These are phyloP conservation scores for Phalangium opilio DNA, from an alignment of 2,888 invertebrate species.

Conservation along the genomic window DNA sequence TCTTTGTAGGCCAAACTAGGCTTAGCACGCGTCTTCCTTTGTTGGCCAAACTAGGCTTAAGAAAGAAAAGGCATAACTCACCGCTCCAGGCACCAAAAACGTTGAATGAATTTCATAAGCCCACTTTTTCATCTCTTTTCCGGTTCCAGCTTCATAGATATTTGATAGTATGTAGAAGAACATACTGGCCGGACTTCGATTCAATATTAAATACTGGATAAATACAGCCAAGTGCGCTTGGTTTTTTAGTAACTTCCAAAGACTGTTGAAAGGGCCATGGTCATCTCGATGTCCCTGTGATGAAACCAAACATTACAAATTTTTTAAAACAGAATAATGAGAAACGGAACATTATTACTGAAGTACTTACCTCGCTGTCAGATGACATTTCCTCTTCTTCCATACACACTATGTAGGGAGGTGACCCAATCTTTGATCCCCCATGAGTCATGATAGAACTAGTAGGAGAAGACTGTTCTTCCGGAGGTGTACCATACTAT, in stretches of 20 bases:
- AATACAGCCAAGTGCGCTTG: conserved; percentile 87
- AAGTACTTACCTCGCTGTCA: conserved; percentile 59
- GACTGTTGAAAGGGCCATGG: conserved; percentile 74
- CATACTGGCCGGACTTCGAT: conserved; percentile 62
- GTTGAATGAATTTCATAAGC: conserved; percentile 97
- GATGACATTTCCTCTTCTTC: conserved; percentile 79
- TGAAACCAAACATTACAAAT: too few species aligned
- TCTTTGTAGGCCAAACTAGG: too few species aligned
- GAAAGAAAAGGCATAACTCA: conserved; percentile 34
- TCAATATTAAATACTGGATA: conserved; percentile 73
- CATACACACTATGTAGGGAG: conserved; percentile 62
- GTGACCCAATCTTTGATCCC: too few species aligned
- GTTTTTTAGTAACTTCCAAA: conserved; percentile 63
- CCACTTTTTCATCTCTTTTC: conserved; percentile 90
- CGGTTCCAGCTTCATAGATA: conserved; percentile 65
- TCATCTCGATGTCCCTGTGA: conserved; percentile 55
- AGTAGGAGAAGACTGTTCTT: background rate
- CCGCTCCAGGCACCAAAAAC: conserved; percentile 77
- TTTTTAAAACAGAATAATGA: too few species aligned
- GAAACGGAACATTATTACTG: background rate
- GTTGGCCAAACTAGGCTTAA: too few species aligned
- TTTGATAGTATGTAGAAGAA: conserved; percentile 83
- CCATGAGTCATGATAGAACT: too few species aligned
- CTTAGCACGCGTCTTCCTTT: too few species aligned
- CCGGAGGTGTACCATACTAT: conserved; percentile 1